Evolutionary conservation across 2,888 invertebrate species (phyloP).

Genomic region (Leptinotarsa juncta): DNA sequence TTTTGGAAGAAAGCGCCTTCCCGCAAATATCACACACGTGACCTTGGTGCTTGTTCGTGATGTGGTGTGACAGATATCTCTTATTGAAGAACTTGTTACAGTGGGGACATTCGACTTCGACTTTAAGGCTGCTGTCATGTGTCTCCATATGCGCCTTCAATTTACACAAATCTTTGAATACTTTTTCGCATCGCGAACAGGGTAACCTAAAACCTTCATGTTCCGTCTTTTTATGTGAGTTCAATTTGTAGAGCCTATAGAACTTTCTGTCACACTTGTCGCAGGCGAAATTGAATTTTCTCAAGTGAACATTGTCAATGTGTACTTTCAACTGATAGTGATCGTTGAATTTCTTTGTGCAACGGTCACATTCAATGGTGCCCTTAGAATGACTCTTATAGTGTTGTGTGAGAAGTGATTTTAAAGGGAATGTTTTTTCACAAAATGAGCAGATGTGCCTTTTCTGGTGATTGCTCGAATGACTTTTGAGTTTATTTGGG

Average conservation of each 20-base stretch:
- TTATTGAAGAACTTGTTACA: conserved; percentile 20
- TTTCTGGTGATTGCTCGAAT: neutral
- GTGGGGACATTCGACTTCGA: too few relatives aligned
- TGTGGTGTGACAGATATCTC: conserved; percentile 52
- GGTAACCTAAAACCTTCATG: conserved; percentile 28
- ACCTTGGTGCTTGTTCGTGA: conserved; percentile 36
- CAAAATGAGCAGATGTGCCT: neutral
- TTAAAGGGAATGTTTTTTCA: neutral
- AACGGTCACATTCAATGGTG: neutral
- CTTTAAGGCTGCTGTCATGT: conserved; percentile 27
- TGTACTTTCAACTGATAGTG: conserved; percentile 66
- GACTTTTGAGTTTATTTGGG: neutral
- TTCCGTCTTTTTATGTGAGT: conserved; percentile 8
- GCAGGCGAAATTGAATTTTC: conserved; percentile 3
- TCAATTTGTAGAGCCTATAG: neutral
- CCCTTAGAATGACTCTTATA: neutral
- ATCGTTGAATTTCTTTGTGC: conserved; percentile 50
- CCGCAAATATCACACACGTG: conserved; percentile 65
- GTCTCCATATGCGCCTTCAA: conserved; percentile 40
- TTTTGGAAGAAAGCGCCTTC: conserved; percentile 65
- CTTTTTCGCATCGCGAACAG: conserved; percentile 35
- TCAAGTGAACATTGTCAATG: conserved; percentile 59
- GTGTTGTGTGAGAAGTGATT: conserved; percentile 3
- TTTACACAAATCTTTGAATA: conserved; percentile 26
- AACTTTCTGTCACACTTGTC: conserved; percentile 21